Conservation (phyloP, 2,113 vertebrate species). For the Tyrannus savana region DNA sequence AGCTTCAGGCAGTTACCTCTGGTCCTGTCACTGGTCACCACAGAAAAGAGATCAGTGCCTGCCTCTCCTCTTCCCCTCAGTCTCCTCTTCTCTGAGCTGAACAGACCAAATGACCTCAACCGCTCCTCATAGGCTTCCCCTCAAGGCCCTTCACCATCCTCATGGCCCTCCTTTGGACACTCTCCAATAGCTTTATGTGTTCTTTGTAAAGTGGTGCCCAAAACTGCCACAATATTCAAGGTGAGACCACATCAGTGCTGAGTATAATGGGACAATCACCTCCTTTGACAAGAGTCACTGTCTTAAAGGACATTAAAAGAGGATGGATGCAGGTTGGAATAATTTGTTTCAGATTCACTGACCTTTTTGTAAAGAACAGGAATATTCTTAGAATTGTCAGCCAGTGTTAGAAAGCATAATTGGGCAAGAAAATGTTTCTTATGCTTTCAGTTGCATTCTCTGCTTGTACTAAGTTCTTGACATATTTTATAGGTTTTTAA, state of each 20-base stretch:
- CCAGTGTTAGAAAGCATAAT: background rate
- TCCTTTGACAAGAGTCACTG: background rate
- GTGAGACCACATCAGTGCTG: no score
- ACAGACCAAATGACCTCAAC: background rate
- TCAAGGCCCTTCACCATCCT: background rate
- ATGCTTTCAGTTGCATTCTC: background rate
- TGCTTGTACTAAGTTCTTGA: background rate
- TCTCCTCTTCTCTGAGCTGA: background rate
- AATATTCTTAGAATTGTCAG: background rate
- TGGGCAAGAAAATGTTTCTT: background rate
- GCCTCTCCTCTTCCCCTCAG: background rate
- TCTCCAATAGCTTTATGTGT: background rate
- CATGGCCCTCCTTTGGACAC: background rate
- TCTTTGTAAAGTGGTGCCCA: background rate
- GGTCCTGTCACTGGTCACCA: background rate
- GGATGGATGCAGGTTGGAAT: background rate
- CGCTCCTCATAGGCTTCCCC: background rate
- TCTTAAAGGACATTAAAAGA: background rate
- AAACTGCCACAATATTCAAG: background rate
- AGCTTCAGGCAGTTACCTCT: background rate
- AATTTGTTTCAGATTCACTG: background rate
- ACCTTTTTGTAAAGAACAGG: background rate
- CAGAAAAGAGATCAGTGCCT: background rate
- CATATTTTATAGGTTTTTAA: slow-evolving; percentile 7
- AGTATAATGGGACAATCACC: background rate